These are phyloP conservation scores for Ianthella basta DNA, from an alignment of 37 sponge, comb jelly and placozoan genomes.

Conservation along the genomic window DNA sequence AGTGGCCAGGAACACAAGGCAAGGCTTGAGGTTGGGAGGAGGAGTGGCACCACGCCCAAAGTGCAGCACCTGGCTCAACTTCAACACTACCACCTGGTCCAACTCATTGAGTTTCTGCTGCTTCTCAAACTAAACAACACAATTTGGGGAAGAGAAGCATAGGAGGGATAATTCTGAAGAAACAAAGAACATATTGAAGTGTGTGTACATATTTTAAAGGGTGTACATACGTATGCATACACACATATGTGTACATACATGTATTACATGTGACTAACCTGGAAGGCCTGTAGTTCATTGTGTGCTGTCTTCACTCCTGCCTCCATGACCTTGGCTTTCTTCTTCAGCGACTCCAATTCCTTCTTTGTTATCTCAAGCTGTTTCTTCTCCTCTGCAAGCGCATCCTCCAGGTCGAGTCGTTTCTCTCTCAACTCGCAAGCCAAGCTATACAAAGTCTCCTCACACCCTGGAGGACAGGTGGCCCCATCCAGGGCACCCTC, in stretches of 20 bases:
- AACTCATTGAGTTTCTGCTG: constrained; percentile 96
- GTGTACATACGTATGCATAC: background rate
- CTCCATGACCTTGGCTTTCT: constrained; percentile 94
- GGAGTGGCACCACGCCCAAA: constrained; percentile 31
- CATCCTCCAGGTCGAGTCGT: constrained; percentile 89
- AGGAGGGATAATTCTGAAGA: background rate
- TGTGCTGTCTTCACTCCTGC: constrained; percentile 85
- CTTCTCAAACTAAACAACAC: constrained; percentile 86
- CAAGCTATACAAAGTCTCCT: constrained; percentile 74
- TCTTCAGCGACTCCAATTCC: constrained; percentile 85
- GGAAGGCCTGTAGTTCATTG: constrained; percentile 82
- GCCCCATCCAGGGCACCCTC: constrained; percentile 86
- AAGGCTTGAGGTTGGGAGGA: constrained; percentile 53
- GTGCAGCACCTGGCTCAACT: constrained; percentile 86
- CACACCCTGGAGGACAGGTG: constrained; percentile 93
- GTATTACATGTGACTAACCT: constrained; percentile 10
- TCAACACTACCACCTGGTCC: constrained; percentile 85
- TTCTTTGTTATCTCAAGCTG: constrained; percentile 70
- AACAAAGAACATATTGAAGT: background rate
- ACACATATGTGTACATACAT: background rate
- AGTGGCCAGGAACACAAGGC: constrained; percentile 82
- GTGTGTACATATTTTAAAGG: too few relatives aligned
- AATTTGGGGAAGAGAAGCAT: background rate
- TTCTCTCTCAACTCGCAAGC: constrained; percentile 82
- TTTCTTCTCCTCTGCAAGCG: constrained; percentile 85